Conservation (phyloP, 2,113 vertebrate genomes). For the Chlorodrepanis virens region DNA sequence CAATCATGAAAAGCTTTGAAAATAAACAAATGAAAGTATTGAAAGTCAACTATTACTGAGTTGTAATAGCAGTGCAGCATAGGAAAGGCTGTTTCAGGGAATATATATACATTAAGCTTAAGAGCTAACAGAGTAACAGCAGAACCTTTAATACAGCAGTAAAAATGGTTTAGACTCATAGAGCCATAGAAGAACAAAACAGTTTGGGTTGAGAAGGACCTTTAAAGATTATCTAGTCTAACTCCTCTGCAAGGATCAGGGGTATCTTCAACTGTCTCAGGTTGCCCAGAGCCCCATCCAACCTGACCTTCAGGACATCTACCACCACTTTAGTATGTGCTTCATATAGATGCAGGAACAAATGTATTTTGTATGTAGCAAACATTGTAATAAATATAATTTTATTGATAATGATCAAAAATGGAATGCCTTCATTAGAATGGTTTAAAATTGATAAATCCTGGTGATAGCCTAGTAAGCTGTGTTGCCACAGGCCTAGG, state of each 20-base stretch:
- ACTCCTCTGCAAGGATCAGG: neutral
- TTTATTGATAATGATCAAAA: neutral
- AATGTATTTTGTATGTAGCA: accelerated
- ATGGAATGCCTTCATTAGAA: neutral
- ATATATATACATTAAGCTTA: neutral
- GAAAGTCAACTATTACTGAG: neutral
- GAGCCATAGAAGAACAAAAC: neutral
- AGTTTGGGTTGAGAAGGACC: neutral
- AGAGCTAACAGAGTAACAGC: neutral
- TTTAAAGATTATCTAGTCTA: neutral
- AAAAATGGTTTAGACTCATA: neutral
- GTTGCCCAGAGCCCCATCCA: neutral
- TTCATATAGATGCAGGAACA: neutral
- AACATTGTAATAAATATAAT: neutral
- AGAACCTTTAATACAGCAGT: neutral
- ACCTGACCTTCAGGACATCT: neutral
- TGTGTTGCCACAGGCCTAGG: neutral
- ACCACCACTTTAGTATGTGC: neutral
- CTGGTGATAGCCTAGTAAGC: neutral
- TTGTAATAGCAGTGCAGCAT: neutral
- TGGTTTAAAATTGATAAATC: neutral
- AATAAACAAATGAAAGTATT: neutral
- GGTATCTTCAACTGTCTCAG: neutral
- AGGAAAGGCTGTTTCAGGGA: neutral
- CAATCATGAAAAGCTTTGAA: neutral